Conservation (phyloP, 2,113 vertebrate species). For the Heterotilapia buettikoferi region DNA sequence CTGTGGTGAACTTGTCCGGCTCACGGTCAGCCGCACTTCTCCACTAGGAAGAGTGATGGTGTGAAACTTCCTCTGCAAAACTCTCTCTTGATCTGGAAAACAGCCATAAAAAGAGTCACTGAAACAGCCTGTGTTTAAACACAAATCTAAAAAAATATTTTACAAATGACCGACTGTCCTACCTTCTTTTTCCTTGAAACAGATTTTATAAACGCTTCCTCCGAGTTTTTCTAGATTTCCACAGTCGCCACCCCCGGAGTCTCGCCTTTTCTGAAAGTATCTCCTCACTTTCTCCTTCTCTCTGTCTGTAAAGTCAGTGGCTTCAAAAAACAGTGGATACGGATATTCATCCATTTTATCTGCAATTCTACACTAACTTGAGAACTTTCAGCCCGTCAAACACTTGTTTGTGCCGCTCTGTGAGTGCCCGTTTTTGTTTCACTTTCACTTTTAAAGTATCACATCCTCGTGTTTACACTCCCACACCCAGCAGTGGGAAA, state of each 20-base stretch:
- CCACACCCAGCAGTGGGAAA: neutral
- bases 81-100: slow-evolving; percentile 39
- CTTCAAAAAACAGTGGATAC: slow-evolving; percentile 42
- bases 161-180: fast-evolving
- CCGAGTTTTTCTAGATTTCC: neutral
- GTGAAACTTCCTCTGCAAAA: slow-evolving; percentile 40
- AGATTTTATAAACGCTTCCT: slow-evolving; percentile 22
- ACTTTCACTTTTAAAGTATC: neutral
- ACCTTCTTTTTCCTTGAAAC: slow-evolving; percentile 41
- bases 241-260: slow-evolving; percentile 58
- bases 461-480: neutral
- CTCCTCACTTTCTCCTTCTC: slow-evolving; percentile 19
- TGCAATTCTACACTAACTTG: neutral
- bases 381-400: neutral
- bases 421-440: neutral
- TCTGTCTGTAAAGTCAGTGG: neutral
- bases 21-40: neutral
- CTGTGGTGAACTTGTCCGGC: neutral
- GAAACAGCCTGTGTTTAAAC: fast-evolving
- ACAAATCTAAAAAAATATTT: fast-evolving
- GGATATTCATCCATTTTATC: slow-evolving; percentile 23
- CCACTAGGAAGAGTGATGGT: neutral
- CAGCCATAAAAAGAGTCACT: no score
- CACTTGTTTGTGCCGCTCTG: neutral
- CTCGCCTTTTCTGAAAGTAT: slow-evolving; percentile 41